A percentile compares a stretch with the other conserved stretches of the same genome.
phyloP scores from a whole-genome alignment of 2,113 vertebrate genomes.

The Platichthys flesus region DNA sequence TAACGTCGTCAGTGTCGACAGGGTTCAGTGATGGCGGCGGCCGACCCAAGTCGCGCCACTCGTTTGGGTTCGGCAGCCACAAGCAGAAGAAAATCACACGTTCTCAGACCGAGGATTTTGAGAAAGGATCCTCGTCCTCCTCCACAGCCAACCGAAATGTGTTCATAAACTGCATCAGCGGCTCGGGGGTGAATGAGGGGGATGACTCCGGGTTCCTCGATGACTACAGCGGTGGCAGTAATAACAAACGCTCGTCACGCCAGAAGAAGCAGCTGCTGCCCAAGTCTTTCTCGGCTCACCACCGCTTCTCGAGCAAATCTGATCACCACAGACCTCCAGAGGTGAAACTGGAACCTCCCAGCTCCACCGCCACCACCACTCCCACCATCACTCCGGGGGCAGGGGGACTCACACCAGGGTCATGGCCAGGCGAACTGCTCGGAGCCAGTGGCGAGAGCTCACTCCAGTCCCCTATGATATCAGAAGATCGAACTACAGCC shows the following conservation, averaged over 20 bases:
- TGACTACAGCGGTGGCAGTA: slow-evolving; percentile 84
- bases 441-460: slow-evolving; percentile 87
- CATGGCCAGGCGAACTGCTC: slow-evolving; percentile 83
- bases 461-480: slow-evolving; percentile 90
- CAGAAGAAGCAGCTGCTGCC: slow-evolving; percentile 91
- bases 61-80: slow-evolving; percentile 89
- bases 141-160: slow-evolving; percentile 88
- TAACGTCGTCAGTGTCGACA: slow-evolving; percentile 63
- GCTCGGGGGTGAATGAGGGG: slow-evolving; percentile 90
- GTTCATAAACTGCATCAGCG: slow-evolving; percentile 96
- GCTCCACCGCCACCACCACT: slow-evolving; percentile 49
- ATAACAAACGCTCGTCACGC: slow-evolving; percentile 81
- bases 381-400: slow-evolving; percentile 53
- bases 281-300: slow-evolving; percentile 95
- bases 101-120: slow-evolving; percentile 94
- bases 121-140: slow-evolving; percentile 82
- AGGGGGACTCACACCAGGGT: slow-evolving; percentile 78
- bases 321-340: slow-evolving; percentile 83
- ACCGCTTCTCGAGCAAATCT: slow-evolving; percentile 87
- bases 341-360: slow-evolving; percentile 77
- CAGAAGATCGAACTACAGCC: slow-evolving; percentile 91
- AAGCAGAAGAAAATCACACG: slow-evolving; percentile 93
- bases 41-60: slow-evolving; percentile 87
- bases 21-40: slow-evolving; percentile 78
- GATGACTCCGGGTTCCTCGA: slow-evolving; percentile 96